These are phyloP conservation scores for Deroptyus accipitrinus DNA, from an alignment of 2,113 vertebrate genomes.

Conservation along the genomic window DNA sequence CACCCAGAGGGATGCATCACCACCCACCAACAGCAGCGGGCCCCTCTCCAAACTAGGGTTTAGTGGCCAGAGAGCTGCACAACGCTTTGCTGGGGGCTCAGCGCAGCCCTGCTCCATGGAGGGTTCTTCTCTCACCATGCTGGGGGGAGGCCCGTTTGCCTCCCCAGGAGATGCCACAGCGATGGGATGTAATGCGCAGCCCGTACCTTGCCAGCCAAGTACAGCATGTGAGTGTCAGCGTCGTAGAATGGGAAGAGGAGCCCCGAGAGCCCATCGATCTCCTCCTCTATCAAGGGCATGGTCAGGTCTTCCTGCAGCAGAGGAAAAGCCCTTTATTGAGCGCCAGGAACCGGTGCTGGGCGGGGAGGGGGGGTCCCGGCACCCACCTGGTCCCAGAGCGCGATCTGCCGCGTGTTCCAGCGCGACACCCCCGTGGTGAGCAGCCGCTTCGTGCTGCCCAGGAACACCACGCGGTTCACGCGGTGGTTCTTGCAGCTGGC, in stretches of 20 bases:
- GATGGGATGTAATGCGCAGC: rapidly evolving
- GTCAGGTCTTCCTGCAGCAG: constrained; percentile 86
- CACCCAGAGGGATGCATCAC: background rate
- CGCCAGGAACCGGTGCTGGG: rapidly evolving
- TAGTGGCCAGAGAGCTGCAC: background rate
- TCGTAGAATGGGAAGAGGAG: constrained; percentile 96
- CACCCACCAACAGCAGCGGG: rapidly evolving
- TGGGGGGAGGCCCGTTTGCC: background rate
- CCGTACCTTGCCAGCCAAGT: constrained; percentile 92
- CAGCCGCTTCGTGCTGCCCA: constrained; percentile 91
- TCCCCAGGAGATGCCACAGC: background rate
- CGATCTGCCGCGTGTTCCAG: constrained; percentile 96
- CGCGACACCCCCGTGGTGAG: constrained; percentile 93
- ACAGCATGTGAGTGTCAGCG: constrained; percentile 94
- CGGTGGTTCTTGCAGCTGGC: constrained; percentile 94
- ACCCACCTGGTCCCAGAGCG: constrained; percentile 96
- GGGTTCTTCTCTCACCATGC: background rate
- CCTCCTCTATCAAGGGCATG: constrained; percentile 92
- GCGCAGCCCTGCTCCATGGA: background rate
- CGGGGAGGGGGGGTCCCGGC: rapidly evolving
- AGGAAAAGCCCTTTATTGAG: background rate
- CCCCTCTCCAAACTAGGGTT: background rate
- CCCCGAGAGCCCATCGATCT: constrained; percentile 94
- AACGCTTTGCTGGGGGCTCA: background rate
- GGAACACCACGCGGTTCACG: constrained; percentile 92